Base-by-base conservation (phyloP, 2,113 vertebrate species). In the Glaucomys volans region DNA sequence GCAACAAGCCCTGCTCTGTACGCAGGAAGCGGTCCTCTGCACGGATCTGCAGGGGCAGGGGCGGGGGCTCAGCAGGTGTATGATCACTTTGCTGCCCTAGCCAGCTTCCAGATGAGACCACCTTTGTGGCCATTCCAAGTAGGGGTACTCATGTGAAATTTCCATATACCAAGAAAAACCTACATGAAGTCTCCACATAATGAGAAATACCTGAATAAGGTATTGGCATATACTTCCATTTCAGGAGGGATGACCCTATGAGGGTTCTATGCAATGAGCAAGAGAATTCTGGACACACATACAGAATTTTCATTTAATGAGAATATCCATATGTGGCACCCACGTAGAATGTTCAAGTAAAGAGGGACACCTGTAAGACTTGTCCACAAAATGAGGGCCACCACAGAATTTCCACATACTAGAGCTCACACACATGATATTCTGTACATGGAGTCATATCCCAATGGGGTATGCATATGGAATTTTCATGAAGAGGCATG, bases 1-100 rank as follows among this genome's bases (percentile, higher is more conserved):
- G 99, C 80, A 99, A 99, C 86, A 99, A 98, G 86, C 99, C 99
- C 90, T 99, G 99, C 64, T 99, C 99, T 0, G 99, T 99, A 97
- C 99, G 99, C 97, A 99, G 98, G 96, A 99, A 98, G n/a, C 99
- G 99, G 24, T 99, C 99, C 75, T 99, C 99, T 0, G 98, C 99
- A 35, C 99, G 99, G 62, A 99, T 99, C 99, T 99, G 97, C 4
- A 10, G 91, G 64, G 95, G 86, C n/a, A 66, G 89, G 5, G 91
- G 80, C 5, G 71, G 0, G 0, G 0, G n/a, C 32, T 98, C 93
- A 98, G 97, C 67, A 47, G 83, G 57, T 3, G 52, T 2, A 71
- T 8, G 32, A 72, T 44, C 84, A 0, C 2, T n/a, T 42, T 0
- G 40, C 30, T 7, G 11, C 0, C 0, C 37, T 42, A 4, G 20